Evolutionary conservation across 2,113 vertebrate species (phyloP).

Genomic region (Picathartes gymnocephalus): DNA sequence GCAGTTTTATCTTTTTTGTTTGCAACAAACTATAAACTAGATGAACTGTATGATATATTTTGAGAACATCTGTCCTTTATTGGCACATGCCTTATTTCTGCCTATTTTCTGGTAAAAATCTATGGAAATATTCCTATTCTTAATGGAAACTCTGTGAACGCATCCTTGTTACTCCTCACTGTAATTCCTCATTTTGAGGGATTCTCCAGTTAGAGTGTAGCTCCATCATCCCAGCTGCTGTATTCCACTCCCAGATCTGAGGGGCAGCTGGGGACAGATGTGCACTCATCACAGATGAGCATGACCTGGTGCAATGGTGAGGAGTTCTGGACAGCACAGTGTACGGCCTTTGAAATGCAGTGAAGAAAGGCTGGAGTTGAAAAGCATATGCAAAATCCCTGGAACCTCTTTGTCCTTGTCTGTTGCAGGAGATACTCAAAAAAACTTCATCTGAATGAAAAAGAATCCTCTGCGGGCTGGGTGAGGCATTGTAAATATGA

Average conservation of each 20-base stretch:
- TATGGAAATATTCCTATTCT: neutral
- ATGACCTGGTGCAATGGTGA: fast-evolving
- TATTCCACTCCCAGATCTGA: neutral
- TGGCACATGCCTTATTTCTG: neutral
- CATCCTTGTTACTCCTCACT: neutral
- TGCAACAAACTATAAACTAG: neutral
- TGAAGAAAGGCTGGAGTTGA: neutral
- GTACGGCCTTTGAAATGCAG: neutral
- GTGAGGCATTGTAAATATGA: neutral
- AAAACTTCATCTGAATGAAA: neutral
- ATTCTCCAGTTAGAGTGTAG: neutral
- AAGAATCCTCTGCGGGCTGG: neutral
- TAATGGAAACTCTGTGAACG: neutral
- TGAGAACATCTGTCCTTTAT: neutral
- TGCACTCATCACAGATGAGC: fast-evolving
- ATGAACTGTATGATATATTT: neutral
- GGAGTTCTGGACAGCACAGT: neutral
- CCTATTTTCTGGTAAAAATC: neutral
- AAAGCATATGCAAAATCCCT: neutral
- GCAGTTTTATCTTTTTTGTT: neutral
- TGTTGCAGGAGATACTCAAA: neutral
- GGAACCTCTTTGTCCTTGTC: neutral
- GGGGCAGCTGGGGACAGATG: neutral
- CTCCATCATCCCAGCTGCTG: neutral
- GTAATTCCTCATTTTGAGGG: neutral